A percentile compares a stretch with the other conserved stretches of the same genome.
Evolutionary conservation across 2,113 vertebrate genomes (phyloP).

Genomic region (Cichladusa arquata): DNA sequence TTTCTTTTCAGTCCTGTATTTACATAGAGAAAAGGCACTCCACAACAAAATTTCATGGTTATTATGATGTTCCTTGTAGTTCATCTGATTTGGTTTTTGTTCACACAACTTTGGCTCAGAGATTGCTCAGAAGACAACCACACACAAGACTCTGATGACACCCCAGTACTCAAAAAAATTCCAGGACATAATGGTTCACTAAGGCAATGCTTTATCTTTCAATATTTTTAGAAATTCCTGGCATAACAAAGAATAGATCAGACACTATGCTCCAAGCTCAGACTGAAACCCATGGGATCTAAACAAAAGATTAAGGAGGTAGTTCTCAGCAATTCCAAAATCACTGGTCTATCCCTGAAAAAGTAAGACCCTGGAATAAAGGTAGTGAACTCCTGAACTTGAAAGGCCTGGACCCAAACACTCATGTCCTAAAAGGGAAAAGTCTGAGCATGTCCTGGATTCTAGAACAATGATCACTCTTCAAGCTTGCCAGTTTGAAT

Average conservation of each 20-base stretch:
- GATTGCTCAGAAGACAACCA: background rate
- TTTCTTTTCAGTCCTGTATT: background rate
- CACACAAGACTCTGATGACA: background rate
- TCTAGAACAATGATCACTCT: background rate
- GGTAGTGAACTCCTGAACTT: background rate
- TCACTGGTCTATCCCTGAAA: background rate
- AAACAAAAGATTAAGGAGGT: background rate
- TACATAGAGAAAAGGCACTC: background rate
- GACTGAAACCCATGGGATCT: background rate
- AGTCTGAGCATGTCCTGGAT: background rate
- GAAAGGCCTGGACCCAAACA: background rate
- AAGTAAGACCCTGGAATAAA: background rate
- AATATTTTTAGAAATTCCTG: background rate
- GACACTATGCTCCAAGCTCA: background rate
- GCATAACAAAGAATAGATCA: background rate
- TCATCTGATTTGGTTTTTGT: background rate
- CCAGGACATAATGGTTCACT: background rate
- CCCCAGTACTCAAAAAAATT: background rate
- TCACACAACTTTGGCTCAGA: background rate
- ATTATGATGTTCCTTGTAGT: background rate
- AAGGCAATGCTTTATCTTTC: background rate
- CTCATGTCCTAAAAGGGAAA: background rate
- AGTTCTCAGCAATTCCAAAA: background rate
- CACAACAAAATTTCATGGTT: background rate
- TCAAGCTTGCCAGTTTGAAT: background rate